These are phyloP conservation scores for Camptogramma bilineatum DNA, from an alignment of 2,888 invertebrate genomes.

Conservation along the genomic window DNA sequence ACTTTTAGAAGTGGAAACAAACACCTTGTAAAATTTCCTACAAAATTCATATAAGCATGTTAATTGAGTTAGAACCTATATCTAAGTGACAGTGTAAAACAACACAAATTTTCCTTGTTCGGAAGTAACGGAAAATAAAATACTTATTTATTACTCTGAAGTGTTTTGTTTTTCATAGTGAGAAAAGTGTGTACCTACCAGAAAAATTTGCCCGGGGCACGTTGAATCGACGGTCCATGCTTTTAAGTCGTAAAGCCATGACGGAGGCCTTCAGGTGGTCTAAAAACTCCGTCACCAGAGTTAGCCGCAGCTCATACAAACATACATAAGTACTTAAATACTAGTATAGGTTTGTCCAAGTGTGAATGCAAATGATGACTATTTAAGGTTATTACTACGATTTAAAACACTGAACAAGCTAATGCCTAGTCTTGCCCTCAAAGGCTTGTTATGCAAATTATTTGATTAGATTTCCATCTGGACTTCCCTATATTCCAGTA, in stretches of 20 bases:
- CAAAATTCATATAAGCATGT: not conserved
- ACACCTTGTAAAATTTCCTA: not conserved
- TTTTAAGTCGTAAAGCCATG: no score
- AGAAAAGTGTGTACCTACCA: not conserved
- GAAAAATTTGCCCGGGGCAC: not conserved
- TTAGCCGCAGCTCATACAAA: no score
- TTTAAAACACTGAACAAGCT: not conserved
- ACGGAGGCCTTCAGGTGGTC: no score
- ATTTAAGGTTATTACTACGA: not conserved
- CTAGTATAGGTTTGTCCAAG: not conserved
- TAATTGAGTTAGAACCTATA: not conserved
- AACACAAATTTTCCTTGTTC: not conserved
- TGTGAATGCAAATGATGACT: not conserved
- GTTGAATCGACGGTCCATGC: no score
- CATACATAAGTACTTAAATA: no score
- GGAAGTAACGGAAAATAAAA: constrained; percentile 1
- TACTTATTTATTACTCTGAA: not conserved
- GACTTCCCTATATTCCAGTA: constrained; percentile 12
- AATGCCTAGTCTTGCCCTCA: not conserved
- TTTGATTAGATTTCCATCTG: constrained; percentile 5
- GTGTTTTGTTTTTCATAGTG: not conserved
- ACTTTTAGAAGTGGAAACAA: no score
- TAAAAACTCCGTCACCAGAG: no score
- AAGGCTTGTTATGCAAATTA: constrained; percentile 9
- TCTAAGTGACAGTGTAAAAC: not conserved